Conservation (phyloP, 2,888 invertebrate genomes). For the Sinopyrophorus schimmeli region DNA sequence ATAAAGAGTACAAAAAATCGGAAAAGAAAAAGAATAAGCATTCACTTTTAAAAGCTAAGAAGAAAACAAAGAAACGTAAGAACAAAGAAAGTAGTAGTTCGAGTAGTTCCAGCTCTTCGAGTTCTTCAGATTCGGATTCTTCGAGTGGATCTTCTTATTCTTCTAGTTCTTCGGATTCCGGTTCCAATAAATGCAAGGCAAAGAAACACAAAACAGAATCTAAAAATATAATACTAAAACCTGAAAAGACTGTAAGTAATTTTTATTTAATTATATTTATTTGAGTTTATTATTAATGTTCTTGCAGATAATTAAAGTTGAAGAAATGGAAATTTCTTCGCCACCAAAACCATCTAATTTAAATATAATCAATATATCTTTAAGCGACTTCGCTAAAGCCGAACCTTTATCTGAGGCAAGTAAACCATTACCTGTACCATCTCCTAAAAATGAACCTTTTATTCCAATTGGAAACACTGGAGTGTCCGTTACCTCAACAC, state of each 20-base stretch:
- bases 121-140: slow-evolving; percentile 36
- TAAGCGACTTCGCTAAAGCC: too few species aligned
- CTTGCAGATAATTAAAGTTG: too few species aligned
- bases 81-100: slow-evolving; percentile 26
- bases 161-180: slow-evolving; percentile 32
- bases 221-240: background rate
- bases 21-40: background rate
- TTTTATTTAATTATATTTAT: too few species aligned
- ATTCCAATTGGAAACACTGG: too few species aligned
- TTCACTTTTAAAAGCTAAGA: slow-evolving; percentile 1
- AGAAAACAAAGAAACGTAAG: slow-evolving; percentile 17
- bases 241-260: slow-evolving; percentile 2
- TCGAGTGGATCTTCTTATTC: slow-evolving; percentile 30
- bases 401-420: too few species aligned
- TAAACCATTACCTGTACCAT: too few species aligned
- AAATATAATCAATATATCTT: slow-evolving; percentile 14
- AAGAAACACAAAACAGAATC: slow-evolving; percentile 4
- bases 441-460: too few species aligned
- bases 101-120: slow-evolving; percentile 26
- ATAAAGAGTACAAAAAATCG: slow-evolving; percentile 19
- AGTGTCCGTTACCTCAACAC: background rate
- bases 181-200: slow-evolving; percentile 19
- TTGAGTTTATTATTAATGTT: too few species aligned
- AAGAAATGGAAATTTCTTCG: too few species aligned
- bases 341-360: too few species aligned